Evolutionary conservation across 2,113 vertebrate species (phyloP).

Genomic region (Polypterus bichir): DNA sequence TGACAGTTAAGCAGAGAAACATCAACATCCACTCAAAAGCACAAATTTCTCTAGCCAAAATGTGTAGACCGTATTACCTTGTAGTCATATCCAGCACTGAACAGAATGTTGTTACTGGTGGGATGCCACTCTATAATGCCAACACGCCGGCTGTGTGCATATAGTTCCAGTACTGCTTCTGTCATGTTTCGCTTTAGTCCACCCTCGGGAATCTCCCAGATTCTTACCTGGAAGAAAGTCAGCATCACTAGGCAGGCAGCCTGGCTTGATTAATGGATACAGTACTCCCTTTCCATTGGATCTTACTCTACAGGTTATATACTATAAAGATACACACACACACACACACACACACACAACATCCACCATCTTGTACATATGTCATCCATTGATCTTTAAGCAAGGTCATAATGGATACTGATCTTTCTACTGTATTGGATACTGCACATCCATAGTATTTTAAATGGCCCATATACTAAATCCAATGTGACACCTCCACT

Average conservation of each 20-base stretch:
- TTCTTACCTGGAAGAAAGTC: constrained; percentile 57
- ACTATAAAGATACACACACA: too few species aligned
- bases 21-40: background rate
- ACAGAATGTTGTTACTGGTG: constrained; percentile 84
- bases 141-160: constrained; percentile 87
- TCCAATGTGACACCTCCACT: background rate
- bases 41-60: too few species aligned
- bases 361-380: too few species aligned
- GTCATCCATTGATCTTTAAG: too few species aligned
- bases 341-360: too few species aligned
- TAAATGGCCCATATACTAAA: too few species aligned
- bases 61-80: constrained; percentile 54
- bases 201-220: constrained; percentile 91
- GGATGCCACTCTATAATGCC: constrained; percentile 95
- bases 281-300: too few species aligned
- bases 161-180: constrained; percentile 79
- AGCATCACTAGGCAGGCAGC: too few species aligned
- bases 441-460: too few species aligned
- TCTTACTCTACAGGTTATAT: background rate
- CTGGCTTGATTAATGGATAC: too few species aligned
- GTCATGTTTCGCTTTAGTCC: constrained; percentile 83
- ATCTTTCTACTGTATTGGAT: too few species aligned
- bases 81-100: constrained; percentile 93
- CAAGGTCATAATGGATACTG: too few species aligned
- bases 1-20: constrained; percentile 23